phyloP scores from a whole-genome alignment of 2,797 vertebrate species.

The Sebastes melanostomus region DNA sequence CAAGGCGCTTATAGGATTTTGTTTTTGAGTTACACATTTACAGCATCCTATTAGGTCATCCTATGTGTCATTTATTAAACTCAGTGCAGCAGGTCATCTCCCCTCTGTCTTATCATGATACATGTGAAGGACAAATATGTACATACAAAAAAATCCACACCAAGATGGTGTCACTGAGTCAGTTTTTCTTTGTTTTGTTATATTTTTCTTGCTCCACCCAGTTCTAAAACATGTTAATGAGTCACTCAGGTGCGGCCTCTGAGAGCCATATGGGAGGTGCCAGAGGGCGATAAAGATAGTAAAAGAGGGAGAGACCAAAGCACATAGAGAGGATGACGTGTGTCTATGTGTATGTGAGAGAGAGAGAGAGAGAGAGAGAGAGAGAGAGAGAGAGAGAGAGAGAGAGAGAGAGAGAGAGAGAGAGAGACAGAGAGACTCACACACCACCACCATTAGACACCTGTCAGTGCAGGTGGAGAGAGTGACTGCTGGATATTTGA shows the following conservation, averaged over 20 bases:
- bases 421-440: slow-evolving; percentile 6
- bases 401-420: slow-evolving; percentile 18
- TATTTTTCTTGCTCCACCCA: background rate
- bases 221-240: slow-evolving; percentile 48
- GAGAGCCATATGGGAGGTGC: slow-evolving; percentile 49
- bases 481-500: slow-evolving; percentile 24
- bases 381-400: slow-evolving; percentile 15
- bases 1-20: background rate
- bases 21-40: background rate
- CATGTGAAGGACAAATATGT: background rate
- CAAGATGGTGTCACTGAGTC: background rate
- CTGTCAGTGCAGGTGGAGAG: slow-evolving; percentile 51
- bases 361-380: background rate
- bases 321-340: slow-evolving; percentile 21
- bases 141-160: background rate
- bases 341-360: background rate
- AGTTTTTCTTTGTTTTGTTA: background rate
- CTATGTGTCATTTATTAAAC: background rate
- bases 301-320: background rate
- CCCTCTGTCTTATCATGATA: background rate
- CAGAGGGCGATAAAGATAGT: background rate
- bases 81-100: background rate
- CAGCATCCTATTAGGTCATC: background rate
- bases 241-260: slow-evolving; percentile 38
- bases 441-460: slow-evolving; percentile 44